Percentiles rank a stretch among this genome's conserved stretches.
Evolutionary conservation across 2,113 vertebrate genomes (phyloP).

Genomic region (Casuarius casuarius): DNA sequence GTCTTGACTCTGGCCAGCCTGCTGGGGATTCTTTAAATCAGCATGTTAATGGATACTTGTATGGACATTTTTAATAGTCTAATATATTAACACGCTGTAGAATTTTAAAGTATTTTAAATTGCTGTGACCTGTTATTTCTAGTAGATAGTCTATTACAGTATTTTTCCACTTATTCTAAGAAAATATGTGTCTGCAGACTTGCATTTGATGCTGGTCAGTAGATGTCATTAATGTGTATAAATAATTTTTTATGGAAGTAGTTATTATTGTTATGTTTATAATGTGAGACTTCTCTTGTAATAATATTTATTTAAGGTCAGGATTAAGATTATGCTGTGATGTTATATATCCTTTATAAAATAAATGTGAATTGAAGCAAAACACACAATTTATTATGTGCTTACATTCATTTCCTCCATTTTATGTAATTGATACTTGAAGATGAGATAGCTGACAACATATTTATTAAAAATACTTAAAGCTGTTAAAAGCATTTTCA

Average conservation of each 20-base stretch:
- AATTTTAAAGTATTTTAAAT: neutral
- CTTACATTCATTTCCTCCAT: conserved; percentile 5
- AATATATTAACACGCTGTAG: neutral
- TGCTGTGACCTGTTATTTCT: neutral
- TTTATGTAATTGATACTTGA: conserved; percentile 13
- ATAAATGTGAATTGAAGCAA: neutral
- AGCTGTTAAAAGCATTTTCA: neutral
- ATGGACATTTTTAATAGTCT: neutral
- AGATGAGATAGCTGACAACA: neutral
- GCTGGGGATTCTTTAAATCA: neutral
- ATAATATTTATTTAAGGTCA: conserved; percentile 6
- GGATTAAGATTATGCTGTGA: neutral
- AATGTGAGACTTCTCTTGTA: neutral
- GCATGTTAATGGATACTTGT: neutral
- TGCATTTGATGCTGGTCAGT: neutral
- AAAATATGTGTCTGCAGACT: neutral
- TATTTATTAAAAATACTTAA: neutral
- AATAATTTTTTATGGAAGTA: neutral
- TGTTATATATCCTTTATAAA: neutral
- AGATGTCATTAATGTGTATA: neutral
- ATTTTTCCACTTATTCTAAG: neutral
- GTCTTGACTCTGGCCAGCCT: neutral
- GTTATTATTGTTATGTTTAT: neutral
- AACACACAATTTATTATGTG: neutral
- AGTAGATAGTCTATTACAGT: neutral